phyloP scores from a whole-genome alignment of 1,140 invertebrate species.

The Drosophila nikananu region DNA sequence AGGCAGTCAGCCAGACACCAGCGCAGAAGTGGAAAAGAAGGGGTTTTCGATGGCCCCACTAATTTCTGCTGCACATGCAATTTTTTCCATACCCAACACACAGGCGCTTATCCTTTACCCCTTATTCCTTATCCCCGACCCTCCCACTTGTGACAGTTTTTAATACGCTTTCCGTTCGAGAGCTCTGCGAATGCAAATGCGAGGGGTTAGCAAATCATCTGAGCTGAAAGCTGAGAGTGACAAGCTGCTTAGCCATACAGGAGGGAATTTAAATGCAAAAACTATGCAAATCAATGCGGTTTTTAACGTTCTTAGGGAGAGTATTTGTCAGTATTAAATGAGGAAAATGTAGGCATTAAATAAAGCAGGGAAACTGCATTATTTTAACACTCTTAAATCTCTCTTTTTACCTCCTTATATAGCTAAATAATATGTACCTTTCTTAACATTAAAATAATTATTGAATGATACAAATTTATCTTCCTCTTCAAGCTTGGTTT shows the following conservation, averaged over 20 bases:
- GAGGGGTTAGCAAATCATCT: conserved; percentile 38
- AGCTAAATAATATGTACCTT: background rate
- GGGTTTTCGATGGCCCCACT: conserved; percentile 56
- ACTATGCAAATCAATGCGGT: conserved; percentile 18
- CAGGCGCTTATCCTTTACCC: conserved; percentile 19
- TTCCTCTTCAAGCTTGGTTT: background rate
- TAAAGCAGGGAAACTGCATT: background rate
- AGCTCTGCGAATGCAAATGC: conserved; percentile 36
- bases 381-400: background rate
- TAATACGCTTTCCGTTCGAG: conserved; percentile 63
- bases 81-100: conserved; percentile 44
- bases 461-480: background rate
- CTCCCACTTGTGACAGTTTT: conserved; percentile 57
- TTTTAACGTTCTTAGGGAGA: background rate
- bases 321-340: no score
- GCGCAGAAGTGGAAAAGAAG: conserved; percentile 2
- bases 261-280: conserved; percentile 18
- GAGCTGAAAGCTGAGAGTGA: conserved; percentile 20
- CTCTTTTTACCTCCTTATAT: background rate
- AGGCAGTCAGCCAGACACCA: conserved; percentile 39
- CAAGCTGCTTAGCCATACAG: conserved; percentile 11
- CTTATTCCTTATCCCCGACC: background rate
- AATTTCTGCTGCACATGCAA: conserved; percentile 79
- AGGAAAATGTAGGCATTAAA: background rate
- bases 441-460: background rate